A percentile compares a stretch with the other conserved stretches of the same genome.
phyloP scores from a whole-genome alignment of 1,140 invertebrate genomes.

The Aphelinus certus region DNA sequence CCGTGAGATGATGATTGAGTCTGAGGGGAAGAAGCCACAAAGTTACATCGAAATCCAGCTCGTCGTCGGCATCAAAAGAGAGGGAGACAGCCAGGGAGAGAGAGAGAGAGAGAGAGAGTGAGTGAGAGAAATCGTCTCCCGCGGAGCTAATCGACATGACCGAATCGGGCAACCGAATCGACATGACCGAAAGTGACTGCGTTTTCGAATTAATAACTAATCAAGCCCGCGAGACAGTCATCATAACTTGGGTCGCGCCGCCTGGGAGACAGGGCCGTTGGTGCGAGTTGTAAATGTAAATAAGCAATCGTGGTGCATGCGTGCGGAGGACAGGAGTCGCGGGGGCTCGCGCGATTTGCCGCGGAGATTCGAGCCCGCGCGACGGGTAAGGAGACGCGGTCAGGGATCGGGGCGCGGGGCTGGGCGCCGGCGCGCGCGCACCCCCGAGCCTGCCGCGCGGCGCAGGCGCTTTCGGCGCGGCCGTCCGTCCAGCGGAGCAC shows the following conservation, averaged over 20 bases:
- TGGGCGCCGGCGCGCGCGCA: not conserved
- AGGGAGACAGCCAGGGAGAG: too few relatives aligned
- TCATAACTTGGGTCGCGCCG: not conserved
- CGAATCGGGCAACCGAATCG: too few relatives aligned
- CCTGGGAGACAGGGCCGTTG: not conserved
- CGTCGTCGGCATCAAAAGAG: too few relatives aligned
- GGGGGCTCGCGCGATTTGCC: not conserved
- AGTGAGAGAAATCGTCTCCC: too few relatives aligned
- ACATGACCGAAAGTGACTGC: too few relatives aligned
- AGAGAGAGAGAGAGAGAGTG: too few relatives aligned
- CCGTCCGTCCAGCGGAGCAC: slow-evolving; percentile 6
- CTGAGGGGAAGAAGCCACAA: too few relatives aligned
- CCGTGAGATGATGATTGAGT: too few relatives aligned
- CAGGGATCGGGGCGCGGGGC: not conserved
- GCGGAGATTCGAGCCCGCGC: not conserved
- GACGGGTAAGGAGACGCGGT: not conserved
- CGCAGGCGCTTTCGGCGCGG: slow-evolving; percentile 3
- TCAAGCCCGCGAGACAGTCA: not conserved
- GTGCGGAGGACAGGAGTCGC: not conserved
- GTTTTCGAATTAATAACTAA: not conserved
- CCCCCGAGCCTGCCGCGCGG: not conserved
- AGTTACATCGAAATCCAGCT: too few relatives aligned
- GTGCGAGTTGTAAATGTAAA: not conserved
- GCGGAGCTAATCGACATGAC: too few relatives aligned
- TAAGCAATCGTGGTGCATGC: not conserved